phyloP scores from a whole-genome alignment of 64 coral and sea anemone species.

The Anthopleura sola region DNA sequence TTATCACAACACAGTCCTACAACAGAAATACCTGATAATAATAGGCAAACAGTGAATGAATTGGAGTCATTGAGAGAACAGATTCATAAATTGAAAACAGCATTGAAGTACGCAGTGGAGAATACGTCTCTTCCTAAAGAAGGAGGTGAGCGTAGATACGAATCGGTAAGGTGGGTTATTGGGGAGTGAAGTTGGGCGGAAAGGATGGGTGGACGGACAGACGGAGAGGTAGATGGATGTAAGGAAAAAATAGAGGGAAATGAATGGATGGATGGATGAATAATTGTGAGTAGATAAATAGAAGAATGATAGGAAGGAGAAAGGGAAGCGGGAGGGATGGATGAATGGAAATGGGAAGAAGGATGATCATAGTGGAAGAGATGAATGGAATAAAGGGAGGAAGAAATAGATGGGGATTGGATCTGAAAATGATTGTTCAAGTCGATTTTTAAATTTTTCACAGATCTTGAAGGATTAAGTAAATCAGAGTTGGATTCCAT shows the following conservation, averaged over 20 bases:
- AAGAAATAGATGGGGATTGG: background rate
- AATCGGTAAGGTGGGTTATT: no score
- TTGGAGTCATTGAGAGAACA: constrained; percentile 65
- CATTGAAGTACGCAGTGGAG: constrained; percentile 65
- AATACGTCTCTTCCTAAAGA: constrained; percentile 51
- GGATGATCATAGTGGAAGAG: background rate
- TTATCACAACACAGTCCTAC: constrained; percentile 51
- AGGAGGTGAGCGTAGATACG: constrained; percentile 42
- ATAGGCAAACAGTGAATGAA: constrained; percentile 27
- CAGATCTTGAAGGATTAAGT: constrained; percentile 76
- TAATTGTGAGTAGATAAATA: no score
- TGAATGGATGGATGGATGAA: no score
- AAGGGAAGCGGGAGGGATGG: no score
- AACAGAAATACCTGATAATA: constrained; percentile 57
- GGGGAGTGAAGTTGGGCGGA: no score
- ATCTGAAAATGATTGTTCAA: no score
- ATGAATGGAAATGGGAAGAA: no score
- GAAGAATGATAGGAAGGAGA: no score
- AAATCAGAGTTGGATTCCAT: constrained; percentile 92
- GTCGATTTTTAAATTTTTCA: background rate
- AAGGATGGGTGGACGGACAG: background rate
- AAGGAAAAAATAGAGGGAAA: no score
- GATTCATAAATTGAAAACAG: constrained; percentile 65
- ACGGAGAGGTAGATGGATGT: background rate
- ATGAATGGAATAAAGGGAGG: background rate